Conservation (phyloP, 2,797 vertebrate species). For the Streptopelia turtur region DNA sequence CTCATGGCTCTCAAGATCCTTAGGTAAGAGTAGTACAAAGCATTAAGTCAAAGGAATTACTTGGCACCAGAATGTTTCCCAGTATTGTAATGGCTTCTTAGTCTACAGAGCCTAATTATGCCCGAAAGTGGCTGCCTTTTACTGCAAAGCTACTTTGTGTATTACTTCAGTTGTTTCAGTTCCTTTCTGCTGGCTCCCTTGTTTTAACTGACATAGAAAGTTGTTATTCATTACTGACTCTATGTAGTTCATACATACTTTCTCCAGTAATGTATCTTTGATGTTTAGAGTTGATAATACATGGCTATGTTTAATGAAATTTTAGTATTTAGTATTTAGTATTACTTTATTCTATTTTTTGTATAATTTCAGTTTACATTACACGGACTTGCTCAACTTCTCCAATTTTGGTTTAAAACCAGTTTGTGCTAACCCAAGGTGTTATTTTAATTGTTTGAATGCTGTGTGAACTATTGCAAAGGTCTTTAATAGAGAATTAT, state of each 20-base stretch:
- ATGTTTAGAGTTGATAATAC: not conserved
- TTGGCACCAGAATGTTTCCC: constrained; percentile 19
- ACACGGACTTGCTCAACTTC: not conserved
- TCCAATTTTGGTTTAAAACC: not conserved
- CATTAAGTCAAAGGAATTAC: not conserved
- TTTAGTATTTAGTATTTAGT: not conserved
- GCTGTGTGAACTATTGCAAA: not conserved
- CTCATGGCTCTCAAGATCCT: not conserved
- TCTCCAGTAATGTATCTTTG: not conserved
- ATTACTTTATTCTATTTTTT: not conserved
- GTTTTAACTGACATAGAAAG: not conserved
- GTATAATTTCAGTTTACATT: not conserved
- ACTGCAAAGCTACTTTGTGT: not conserved
- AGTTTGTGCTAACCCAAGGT: not conserved
- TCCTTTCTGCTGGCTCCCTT: not conserved
- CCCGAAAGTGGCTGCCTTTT: not conserved
- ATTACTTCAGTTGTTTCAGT: not conserved
- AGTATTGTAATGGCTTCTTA: constrained; percentile 18
- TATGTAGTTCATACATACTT: not conserved
- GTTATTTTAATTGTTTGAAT: not conserved
- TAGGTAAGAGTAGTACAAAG: constrained; percentile 26
- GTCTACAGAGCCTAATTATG: not conserved
- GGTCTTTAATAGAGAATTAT: not conserved
- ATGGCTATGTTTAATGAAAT: not conserved
- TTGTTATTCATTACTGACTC: not conserved